Conservation (phyloP, 2,797 vertebrate species). For the Mormyrus hasselquistii region DNA sequence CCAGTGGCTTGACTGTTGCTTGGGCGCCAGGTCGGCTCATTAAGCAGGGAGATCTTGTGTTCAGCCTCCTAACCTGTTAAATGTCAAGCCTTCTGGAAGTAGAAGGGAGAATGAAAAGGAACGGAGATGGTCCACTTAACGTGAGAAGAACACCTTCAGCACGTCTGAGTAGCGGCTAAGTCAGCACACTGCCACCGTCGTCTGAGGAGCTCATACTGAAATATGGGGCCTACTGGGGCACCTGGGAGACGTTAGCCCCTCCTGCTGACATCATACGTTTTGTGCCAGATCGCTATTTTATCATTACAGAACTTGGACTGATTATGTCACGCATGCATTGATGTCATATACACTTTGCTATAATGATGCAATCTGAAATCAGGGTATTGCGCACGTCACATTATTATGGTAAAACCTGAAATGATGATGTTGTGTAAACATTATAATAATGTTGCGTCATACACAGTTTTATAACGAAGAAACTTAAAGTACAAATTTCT, state of each 20-base stretch:
- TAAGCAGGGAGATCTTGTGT: conserved; percentile 3
- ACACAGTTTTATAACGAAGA: neutral
- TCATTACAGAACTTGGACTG: neutral
- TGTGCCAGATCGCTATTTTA: neutral
- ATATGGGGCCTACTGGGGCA: neutral
- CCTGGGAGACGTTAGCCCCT: neutral
- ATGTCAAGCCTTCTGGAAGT: conserved; percentile 11
- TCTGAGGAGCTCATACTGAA: neutral
- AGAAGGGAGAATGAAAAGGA: neutral
- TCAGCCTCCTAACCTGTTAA: conserved; percentile 8
- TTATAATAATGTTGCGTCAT: neutral
- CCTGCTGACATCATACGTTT: neutral
- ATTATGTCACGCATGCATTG: neutral
- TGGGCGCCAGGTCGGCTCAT: neutral
- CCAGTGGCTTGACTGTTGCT: neutral
- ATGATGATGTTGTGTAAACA: neutral
- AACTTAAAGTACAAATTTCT: neutral
- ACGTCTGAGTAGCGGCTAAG: neutral
- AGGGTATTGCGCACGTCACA: neutral
- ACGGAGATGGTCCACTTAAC: neutral
- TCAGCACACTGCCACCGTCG: neutral
- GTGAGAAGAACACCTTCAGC: neutral
- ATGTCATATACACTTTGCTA: neutral
- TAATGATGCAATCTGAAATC: neutral
- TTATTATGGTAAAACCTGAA: neutral